Base-by-base conservation (phyloP, 2,888 invertebrate genomes). In the Crepidodera aurea region DNA sequence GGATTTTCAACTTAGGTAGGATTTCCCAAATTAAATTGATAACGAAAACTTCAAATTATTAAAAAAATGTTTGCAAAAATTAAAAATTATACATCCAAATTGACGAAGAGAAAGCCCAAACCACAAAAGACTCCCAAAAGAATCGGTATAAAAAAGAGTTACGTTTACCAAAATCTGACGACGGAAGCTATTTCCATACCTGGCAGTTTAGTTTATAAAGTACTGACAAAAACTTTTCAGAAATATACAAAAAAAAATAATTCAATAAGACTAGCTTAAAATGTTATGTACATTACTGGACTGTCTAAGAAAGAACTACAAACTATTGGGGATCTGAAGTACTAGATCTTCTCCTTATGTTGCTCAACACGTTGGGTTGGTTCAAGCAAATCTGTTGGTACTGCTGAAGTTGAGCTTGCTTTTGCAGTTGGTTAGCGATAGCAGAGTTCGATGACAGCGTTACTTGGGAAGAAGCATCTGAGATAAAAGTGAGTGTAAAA, bases 261-360 rank as follows among this genome's bases (percentile, higher is more conserved):
- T 37, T 15, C 16, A 40, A 48, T 50, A 61, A 67, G 69, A 73
- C 69, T 71, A 69, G 68, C 63, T 66, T 62, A 62, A 62, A 67
- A 69, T 56, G 64, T 67, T 67, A 71, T 67, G 64, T 68, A 69
- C 66, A 67, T 60, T 58, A 64, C 60, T 34, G 48, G 56, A 60
- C 44, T 50, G 29, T 32, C 25, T 46, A 42, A 40, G 18, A 57
- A 59, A 68, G 39, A 60, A 53, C 53, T 69, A 71, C 15, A 67
- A 73, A 73, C 76, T 79, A 79, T 69, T 79, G 79, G 55, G 79
- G 75, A 62, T 80, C 80, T 15, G 79, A 77, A 32, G 77, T 73
- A 67, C 78, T 79, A 42, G 79, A 78, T 71, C 78, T 71, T 72
- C 80, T 75, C 69, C 80, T 73, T 44, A 78, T 73, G 69, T 79